Percentiles rank a stretch among this genome's conserved stretches.
phyloP scores from a whole-genome alignment of 2,113 vertebrate genomes.

The Okapia johnstoni region DNA sequence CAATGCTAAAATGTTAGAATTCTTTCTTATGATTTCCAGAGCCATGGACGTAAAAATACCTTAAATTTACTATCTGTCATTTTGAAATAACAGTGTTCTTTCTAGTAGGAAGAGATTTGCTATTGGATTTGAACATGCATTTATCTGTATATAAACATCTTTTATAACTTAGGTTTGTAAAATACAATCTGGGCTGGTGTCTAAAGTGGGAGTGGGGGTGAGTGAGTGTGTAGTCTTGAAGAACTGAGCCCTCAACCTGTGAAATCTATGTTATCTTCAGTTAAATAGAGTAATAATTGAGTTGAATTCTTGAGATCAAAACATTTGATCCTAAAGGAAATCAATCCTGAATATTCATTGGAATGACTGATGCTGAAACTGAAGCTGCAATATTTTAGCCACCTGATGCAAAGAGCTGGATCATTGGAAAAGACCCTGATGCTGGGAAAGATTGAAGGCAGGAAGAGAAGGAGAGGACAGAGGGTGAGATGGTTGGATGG shows the following conservation, averaged over 20 bases:
- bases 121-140: not conserved
- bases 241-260: not conserved
- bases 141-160: not conserved
- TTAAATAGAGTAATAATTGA: not conserved
- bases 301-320: not conserved
- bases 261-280: not conserved
- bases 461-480: not conserved
- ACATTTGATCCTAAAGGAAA: not conserved
- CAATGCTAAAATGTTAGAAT: not conserved
- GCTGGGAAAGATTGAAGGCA: not conserved
- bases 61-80: not conserved
- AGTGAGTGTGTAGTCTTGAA: not conserved
- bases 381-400: not conserved
- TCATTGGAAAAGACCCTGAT: not conserved
- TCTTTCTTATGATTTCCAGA: conserved; percentile 35
- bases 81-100: not conserved
- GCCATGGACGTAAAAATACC: not conserved
- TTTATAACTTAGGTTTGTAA: conserved; percentile 9
- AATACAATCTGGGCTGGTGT: not conserved
- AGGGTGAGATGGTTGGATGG: not conserved
- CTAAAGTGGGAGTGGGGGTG: not conserved
- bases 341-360: not conserved
- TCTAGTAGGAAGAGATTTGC: not conserved
- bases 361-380: not conserved
- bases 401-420: not conserved